Evolutionary conservation across 2,797 vertebrate species (phyloP), one percentile per base, ranked within the genome.

Genomic region (Tiaroga cobitis): DNA sequence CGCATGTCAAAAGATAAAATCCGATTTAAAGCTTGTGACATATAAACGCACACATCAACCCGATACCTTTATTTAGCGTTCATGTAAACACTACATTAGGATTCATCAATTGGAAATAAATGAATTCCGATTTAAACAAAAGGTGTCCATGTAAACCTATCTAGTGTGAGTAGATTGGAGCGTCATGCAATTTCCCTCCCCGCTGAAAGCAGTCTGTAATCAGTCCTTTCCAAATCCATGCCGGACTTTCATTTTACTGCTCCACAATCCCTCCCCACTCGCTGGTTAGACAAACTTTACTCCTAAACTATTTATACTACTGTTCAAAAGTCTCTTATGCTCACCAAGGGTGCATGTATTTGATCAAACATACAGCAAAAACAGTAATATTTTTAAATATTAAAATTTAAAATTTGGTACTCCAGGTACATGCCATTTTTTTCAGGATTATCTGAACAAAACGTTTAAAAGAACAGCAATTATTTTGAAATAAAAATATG

Each of bases 261-360:
- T 46, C 43, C 43, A 46, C 39, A 32, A 80, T 46, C 39, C 32
- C 16, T 29, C 16, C 10, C 16, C n/a, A 26, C n/a, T 63, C 37
- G 26, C 16, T 79, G 76, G n/a, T 59, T 29, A 79, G 26, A 79
- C 9, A 46, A 80, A 65, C 18, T 80, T 49, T 34, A 21, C n/a
- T 32, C n/a, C n/a, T 7, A 32, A 29, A 43, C 77, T 16, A 65
- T n/a, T 21, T 26, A 26, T 10, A 19, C 15, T 9, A 29, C 29
- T 6, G 13, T 56, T 56, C 29, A 56, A 34, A 37, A 8, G 29
- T n/a, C 6, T n/a, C 5, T 5, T n/a, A 8, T 29, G n/a, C n/a
- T 46, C 70, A 73, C 26, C 8, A 72, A 72, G 69, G 13, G 10
- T 43, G 24, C 3, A 72, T 46, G 15, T 16, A 26, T 26, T 43